Evolutionary conservation across 2,113 vertebrate genomes (phyloP).

Genomic region (Nesoenas mayeri): DNA sequence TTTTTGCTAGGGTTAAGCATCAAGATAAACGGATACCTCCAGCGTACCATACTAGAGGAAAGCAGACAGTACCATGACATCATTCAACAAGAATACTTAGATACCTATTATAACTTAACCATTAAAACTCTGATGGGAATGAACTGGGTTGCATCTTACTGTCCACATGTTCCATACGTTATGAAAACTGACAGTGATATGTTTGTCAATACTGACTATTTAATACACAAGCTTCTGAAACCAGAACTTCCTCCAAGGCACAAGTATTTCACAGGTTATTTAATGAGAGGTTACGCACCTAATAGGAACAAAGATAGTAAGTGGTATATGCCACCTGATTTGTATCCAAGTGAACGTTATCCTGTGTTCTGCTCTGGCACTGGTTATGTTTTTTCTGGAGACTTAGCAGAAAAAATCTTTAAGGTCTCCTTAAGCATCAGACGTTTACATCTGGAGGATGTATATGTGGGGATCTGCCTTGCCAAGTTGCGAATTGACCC

Average conservation of each 20-base stretch:
- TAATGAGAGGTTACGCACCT: conserved; percentile 90
- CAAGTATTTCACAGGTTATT: conserved; percentile 93
- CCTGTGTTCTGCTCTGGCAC: conserved; percentile 98
- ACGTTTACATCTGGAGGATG: conserved; percentile 92
- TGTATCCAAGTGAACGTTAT: conserved; percentile 89
- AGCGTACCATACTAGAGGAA: conserved; percentile 84
- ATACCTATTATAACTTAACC: conserved; percentile 95
- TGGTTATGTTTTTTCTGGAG: conserved; percentile 94
- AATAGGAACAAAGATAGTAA: conserved; percentile 94
- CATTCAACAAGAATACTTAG: conserved; percentile 93
- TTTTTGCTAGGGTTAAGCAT: conserved; percentile 87
- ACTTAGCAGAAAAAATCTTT: conserved; percentile 91
- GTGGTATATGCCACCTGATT: conserved; percentile 94
- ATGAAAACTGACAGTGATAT: conserved; percentile 99
- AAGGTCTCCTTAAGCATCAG: conserved; percentile 83
- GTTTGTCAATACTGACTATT: conserved; percentile 96
- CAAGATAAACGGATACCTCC: conserved; percentile 80
- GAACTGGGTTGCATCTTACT: conserved; percentile 93
- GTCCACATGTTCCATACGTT: conserved; percentile 84
- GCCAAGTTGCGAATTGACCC: conserved; percentile 90
- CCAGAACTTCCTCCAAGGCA: conserved; percentile 81
- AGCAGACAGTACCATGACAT: conserved; percentile 88
- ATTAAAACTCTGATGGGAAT: conserved; percentile 98
- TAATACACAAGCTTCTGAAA: conserved; percentile 90
- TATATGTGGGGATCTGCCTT: conserved; percentile 93